Evolutionary conservation across 2,888 invertebrate genomes (phyloP), one percentile per base, ranked within the genome.

Genomic region (Epistrophe grossulariae): DNA sequence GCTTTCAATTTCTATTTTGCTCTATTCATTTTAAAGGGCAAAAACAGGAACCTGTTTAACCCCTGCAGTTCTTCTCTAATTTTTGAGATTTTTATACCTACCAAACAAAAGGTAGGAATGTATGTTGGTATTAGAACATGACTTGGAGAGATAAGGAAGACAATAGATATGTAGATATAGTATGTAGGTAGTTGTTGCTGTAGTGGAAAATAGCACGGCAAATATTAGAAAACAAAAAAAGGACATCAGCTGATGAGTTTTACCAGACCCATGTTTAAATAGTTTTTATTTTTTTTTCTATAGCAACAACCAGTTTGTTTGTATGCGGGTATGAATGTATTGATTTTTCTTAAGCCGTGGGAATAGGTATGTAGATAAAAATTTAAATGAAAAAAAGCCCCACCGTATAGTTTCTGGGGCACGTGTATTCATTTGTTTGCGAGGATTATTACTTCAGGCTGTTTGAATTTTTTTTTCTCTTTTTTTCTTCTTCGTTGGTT

Each of bases 261-360:
- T 11, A 28, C 35, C 17, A 31, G 35, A 13, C 57, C 28, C 28
- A 40, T 48, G 17, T 78, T 40, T 17, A 38, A 24, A 64, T 48
- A 28, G 8, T 28, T 66, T 66, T 43, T n/a, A n/a, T n/a, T n/a
- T n/a, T n/a, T n/a, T 55, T 35, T 28, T 19, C 31, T 5, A 17
- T 66, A 55, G 38, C 28, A 64, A 38, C 59, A 68, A 84, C 70
- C 60, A 40, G 72, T 57, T 19, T 68, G 80, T 40, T 24, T 35
- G 35, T 35, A 35, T 7, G 35, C 1, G 6, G 9, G 35, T 35
- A 35, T 35, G n/a, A 62, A 52, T 55, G 9, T 77, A 84, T 84
- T 55, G 84, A 84, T 80, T 85, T 85, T 81, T 40, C 57, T 73
- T 50, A 52, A 79, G 71, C 76, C 66, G 59, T 71, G 45, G 79